Evolutionary conservation across 2,113 vertebrate genomes (phyloP).

Genomic region (Nothoprocta perdicaria): DNA sequence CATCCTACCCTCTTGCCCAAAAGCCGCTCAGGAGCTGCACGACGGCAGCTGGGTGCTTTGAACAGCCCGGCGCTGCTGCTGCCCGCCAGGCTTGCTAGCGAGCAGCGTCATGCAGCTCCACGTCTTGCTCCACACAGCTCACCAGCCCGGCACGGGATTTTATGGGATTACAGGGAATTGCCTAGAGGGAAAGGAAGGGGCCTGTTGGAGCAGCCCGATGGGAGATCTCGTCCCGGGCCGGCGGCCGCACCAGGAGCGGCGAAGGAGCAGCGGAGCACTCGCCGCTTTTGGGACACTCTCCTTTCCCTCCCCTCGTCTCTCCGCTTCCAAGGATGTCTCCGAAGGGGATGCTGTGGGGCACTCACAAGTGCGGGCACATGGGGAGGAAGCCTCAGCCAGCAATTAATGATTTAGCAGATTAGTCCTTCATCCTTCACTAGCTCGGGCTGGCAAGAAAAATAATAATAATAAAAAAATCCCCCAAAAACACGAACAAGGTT

Average conservation of each 20-base stretch:
- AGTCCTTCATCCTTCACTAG: background rate
- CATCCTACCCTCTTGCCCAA: slow-evolving; percentile 16
- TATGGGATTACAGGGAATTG: background rate
- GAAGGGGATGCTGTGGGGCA: background rate
- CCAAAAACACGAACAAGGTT: background rate
- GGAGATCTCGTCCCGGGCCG: background rate
- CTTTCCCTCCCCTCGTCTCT: background rate
- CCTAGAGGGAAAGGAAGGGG: background rate
- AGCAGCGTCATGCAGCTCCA: slow-evolving; percentile 39
- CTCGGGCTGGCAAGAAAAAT: slow-evolving; percentile 8
- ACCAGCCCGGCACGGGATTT: background rate
- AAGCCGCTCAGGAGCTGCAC: background rate
- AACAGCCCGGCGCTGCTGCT: background rate
- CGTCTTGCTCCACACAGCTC: slow-evolving; percentile 39
- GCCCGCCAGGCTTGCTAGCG: background rate
- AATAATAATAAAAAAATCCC: background rate
- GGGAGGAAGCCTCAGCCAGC: background rate
- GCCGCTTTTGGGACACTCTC: background rate
- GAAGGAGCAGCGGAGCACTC: background rate
- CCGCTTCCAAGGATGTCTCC: background rate
- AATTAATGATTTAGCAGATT: background rate
- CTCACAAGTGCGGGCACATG: slow-evolving; percentile 21
- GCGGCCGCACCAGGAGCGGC: background rate
- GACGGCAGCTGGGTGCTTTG: slow-evolving; percentile 2
- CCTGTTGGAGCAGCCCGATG: background rate